Conservation (phyloP, 2,888 invertebrate genomes). For the Coronaproctus castanopsis region DNA sequence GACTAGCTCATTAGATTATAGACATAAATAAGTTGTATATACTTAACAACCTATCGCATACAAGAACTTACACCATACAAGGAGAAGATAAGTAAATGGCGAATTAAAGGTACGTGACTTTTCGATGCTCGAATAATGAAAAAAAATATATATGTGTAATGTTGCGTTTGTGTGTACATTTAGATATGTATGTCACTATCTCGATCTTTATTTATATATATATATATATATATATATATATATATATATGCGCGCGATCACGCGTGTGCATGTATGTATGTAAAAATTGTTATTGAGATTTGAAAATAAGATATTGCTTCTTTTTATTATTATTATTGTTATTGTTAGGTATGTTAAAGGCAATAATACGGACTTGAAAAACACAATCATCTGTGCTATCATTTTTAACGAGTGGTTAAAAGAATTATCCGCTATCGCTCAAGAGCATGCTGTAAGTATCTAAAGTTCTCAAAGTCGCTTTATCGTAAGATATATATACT, state of each 20-base stretch:
- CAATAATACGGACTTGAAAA: conserved; percentile 22
- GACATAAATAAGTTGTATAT: too few species aligned
- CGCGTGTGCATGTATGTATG: not conserved
- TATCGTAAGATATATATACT: too few species aligned
- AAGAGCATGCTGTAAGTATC: conserved; percentile 55
- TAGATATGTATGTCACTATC: not conserved
- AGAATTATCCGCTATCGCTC: conserved; percentile 79
- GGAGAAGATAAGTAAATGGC: too few species aligned
- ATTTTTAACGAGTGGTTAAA: conserved; percentile 88
- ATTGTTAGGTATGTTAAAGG: conserved; percentile 23
- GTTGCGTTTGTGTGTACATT: not conserved
- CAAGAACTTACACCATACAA: too few species aligned
- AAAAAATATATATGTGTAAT: too few species aligned
- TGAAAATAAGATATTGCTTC: too few species aligned
- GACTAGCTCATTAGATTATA: too few species aligned
- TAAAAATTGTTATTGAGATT: not conserved
- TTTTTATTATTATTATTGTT: not conserved
- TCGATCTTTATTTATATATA: not conserved
- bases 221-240: not conserved
- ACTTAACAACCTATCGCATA: too few species aligned
- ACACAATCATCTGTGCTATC: conserved; percentile 60
- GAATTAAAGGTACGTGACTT: too few species aligned
- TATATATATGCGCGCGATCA: not conserved
- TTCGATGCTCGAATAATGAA: too few species aligned
- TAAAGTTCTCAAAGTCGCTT: too few species aligned